Conservation (phyloP, 2,113 vertebrate species). For the Syngnathus floridae region DNA sequence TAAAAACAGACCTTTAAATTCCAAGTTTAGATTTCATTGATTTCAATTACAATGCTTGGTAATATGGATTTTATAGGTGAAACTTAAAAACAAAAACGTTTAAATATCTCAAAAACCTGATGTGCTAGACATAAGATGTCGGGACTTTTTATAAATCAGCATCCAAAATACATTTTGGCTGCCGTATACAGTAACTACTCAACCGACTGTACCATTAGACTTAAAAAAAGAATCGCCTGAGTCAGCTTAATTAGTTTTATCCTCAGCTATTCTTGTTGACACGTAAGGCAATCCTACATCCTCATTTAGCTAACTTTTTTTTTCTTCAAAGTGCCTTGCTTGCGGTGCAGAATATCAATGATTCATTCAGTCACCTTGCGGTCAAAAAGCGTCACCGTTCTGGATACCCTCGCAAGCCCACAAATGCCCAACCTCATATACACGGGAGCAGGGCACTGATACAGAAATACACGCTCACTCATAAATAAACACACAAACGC, state of each 20-base stretch:
- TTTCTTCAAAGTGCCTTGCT: conserved; percentile 45
- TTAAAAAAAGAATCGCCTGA: conserved; percentile 9
- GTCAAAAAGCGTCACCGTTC: conserved; percentile 43
- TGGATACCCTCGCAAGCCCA: conserved; percentile 31
- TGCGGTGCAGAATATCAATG: conserved; percentile 32
- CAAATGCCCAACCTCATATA: background rate
- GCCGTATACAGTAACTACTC: background rate
- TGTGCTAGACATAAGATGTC: too few relatives aligned
- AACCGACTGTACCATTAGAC: background rate
- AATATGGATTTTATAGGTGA: too few relatives aligned
- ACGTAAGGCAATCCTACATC: conserved; percentile 49
- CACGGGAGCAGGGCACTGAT: background rate
- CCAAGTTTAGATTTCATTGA: background rate
- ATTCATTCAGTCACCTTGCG: conserved; percentile 48
- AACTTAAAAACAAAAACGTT: too few relatives aligned
- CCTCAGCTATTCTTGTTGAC: conserved; percentile 42
- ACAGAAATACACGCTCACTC: conserved; percentile 38
- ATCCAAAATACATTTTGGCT: background rate
- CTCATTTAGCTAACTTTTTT: conserved; percentile 52
- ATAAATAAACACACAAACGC: conserved; percentile 39
- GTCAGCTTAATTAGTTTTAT: conserved; percentile 34
- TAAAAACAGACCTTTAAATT: background rate
- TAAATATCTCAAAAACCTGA: too few relatives aligned
- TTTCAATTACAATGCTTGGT: too few relatives aligned
- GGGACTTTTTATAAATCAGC: too few relatives aligned